These are phyloP conservation scores for Tachina fera DNA, from an alignment of 2,888 invertebrate genomes.

Conservation along the genomic window DNA sequence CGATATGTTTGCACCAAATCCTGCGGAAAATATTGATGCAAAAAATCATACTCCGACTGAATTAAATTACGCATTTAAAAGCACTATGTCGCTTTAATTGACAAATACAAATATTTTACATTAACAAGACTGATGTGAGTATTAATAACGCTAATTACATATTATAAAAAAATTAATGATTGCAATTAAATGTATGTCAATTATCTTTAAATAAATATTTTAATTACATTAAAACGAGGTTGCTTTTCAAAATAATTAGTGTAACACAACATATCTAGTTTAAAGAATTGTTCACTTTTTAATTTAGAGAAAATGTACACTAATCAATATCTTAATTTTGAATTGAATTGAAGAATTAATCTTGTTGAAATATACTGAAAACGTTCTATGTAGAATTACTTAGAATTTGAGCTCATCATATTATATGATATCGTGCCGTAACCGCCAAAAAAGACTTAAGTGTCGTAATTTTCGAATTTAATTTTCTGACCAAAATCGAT, in stretches of 20 bases:
- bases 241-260: background rate
- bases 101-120: constrained; percentile 1
- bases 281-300: too few species aligned
- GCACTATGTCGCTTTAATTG: constrained; percentile 9
- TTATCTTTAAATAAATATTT: background rate
- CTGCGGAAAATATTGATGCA: background rate
- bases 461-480: too few species aligned
- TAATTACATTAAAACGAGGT: background rate
- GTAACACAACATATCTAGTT: too few species aligned
- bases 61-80: background rate
- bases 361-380: too few species aligned
- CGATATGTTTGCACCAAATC: constrained; percentile 15
- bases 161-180: background rate
- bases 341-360: too few species aligned
- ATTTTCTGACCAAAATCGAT: too few species aligned
- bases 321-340: too few species aligned
- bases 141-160: constrained; percentile 20
- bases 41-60: background rate
- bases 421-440: too few species aligned
- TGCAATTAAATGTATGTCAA: background rate
- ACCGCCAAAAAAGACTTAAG: too few species aligned
- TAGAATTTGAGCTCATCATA: too few species aligned
- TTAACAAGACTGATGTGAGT: constrained; percentile 52
- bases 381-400: too few species aligned
- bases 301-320: too few species aligned